Evolutionary conservation across 1,140 invertebrate species (phyloP), one percentile per base, ranked within the genome.

Genomic region (Pseudachorutes palmiensis): DNA sequence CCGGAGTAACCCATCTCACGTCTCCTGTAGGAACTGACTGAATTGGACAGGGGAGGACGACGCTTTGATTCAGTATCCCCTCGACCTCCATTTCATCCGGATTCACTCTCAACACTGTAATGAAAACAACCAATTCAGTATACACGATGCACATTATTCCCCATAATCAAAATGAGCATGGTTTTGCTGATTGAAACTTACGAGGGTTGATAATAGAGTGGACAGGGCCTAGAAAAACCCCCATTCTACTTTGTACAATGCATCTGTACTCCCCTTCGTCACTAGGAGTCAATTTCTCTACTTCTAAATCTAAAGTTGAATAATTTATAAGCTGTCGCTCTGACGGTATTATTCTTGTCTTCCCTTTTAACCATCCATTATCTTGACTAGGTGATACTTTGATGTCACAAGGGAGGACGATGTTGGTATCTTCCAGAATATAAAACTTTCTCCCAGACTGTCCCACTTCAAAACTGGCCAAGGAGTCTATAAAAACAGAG

Each of bases 191-290:
- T 51, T 48, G 3, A 32, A 30, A 58, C 65, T 69, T 60, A 72
- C 70, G 61, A 61, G 70, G 70, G 26, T 72, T 68, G 28, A 67
- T 51, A 5, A 74, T 41, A 59, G 51, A 59, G 49, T 69, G 61
- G 45, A 69, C 36, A 31, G 72, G 66, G 51, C 70, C 67, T n/a
- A 71, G 32, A 26, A 74, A 63, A 57, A 74, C 66, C n/a, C 72
- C 72, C 62, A 33, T 28, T 14, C 36, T 3, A 30, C 41, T 45
- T 62, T 70, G 70, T 16, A 74, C 62, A 31, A 66, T 59, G 45
- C 72, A 74, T 32, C 68, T 57, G 41, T 71, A 74, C 22, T 66
- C 63, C n/a, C 72, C 72, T 49, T 71, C 70, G 36, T 71, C 67
- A 9, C 26, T 31, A 60, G 26, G 59, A 58, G 64, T 60, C 59